phyloP scores from a whole-genome alignment of 2,797 vertebrate genomes.

The Schizothorax lantsangensis region DNA sequence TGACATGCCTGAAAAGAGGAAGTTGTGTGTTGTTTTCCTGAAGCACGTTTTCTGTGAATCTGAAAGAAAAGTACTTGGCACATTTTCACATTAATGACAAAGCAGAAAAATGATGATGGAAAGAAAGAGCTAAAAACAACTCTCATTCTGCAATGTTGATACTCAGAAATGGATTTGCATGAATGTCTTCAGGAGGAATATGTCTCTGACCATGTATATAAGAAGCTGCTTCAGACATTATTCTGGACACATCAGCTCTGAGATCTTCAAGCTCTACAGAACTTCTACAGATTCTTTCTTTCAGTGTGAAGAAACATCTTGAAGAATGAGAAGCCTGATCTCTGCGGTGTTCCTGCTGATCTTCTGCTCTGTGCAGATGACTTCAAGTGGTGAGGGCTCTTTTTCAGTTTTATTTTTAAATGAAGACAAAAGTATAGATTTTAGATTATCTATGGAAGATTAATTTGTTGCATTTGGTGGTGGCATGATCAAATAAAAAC shows the following conservation, averaged over 20 bases:
- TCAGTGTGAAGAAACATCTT: not conserved
- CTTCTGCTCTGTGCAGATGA: slow-evolving; percentile 42
- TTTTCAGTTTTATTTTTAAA: not conserved
- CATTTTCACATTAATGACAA: not conserved
- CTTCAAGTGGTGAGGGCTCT: slow-evolving; percentile 34
- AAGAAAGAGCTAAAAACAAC: not conserved
- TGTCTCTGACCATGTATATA: not conserved
- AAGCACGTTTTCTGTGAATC: not conserved
- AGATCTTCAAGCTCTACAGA: slow-evolving; percentile 23
- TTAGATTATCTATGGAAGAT: not conserved
- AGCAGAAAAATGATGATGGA: not conserved
- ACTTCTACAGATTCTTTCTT: not conserved
- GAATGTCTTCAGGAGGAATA: not conserved
- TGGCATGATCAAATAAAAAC: not conserved
- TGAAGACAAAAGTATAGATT: not conserved
- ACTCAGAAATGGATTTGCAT: slow-evolving; percentile 3
- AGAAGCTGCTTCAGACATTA: not conserved
- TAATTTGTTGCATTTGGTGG: not conserved
- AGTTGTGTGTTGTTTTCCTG: accelerated
- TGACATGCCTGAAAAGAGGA: not conserved
- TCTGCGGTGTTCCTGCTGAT: slow-evolving; percentile 48
- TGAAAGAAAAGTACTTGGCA: not conserved
- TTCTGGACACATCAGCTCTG: not conserved
- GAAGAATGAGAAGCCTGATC: slow-evolving; percentile 36
- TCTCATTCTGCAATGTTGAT: too few relatives aligned